phyloP scores from a whole-genome alignment of 1,140 invertebrate species.

The Aphaenogaster ashmeadi region DNA sequence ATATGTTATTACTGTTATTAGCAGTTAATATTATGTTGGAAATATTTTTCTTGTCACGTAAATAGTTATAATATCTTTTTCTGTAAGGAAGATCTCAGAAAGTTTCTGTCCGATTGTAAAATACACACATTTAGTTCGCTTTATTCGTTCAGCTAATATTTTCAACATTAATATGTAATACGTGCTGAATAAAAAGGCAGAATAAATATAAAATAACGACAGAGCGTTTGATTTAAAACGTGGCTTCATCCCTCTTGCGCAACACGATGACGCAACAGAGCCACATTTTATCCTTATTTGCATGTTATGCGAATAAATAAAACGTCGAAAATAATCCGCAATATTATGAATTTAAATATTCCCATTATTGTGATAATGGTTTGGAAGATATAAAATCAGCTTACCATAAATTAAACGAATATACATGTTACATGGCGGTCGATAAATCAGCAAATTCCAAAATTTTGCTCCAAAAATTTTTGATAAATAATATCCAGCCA shows the following conservation, averaged over 20 bases:
- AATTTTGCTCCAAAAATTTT: conserved; percentile 11
- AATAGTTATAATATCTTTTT: background rate
- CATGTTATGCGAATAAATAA: conserved; percentile 54
- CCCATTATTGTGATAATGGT: conserved; percentile 46
- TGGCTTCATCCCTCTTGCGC: conserved; percentile 4
- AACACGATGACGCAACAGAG: conserved; percentile 3
- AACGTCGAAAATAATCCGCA: conserved; percentile 55
- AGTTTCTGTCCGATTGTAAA: background rate
- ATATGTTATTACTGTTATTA: background rate
- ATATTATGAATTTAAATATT: conserved; percentile 61
- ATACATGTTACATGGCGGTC: conserved; percentile 2
- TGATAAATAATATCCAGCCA: background rate
- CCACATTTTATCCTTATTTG: conserved; percentile 45
- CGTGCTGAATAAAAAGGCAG: background rate
- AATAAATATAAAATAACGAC: conserved; percentile 29
- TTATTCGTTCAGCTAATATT: background rate
- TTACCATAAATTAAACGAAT: conserved; percentile 40
- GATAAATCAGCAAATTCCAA: conserved; percentile 18
- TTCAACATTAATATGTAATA: conserved; percentile 7
- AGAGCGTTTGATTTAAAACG: conserved; percentile 34
- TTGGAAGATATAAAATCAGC: conserved; percentile 48
- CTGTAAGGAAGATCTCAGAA: background rate
- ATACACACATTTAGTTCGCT: background rate
- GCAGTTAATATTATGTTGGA: background rate
- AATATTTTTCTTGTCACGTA: background rate